phyloP scores from a whole-genome alignment of 2,888 invertebrate genomes.

The Phorcus lineatus region DNA sequence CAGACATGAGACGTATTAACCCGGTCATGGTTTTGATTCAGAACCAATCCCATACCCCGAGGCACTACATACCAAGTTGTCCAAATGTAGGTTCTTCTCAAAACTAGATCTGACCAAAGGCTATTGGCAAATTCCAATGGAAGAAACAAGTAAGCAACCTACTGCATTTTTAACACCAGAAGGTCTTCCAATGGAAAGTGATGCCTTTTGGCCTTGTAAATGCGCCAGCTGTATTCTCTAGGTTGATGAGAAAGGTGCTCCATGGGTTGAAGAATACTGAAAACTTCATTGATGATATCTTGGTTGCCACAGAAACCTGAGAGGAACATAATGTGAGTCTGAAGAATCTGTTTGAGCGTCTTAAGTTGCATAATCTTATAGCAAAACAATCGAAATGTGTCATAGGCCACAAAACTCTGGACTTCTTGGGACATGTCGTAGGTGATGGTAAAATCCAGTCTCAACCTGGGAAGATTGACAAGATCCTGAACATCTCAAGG shows the following conservation, averaged over 20 bases:
- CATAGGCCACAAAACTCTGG: slow-evolving; percentile 3
- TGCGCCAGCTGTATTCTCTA: slow-evolving; percentile 10
- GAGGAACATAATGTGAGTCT: slow-evolving; percentile 15
- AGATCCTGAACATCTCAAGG: background rate
- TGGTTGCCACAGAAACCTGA: slow-evolving; percentile 12
- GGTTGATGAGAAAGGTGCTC: slow-evolving; percentile 28
- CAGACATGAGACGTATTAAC: background rate
- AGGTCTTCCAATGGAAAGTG: background rate
- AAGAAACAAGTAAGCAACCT: background rate
- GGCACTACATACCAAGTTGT: background rate
- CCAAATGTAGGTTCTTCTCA: background rate
- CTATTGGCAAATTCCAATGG: slow-evolving; percentile 8
- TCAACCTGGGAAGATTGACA: background rate
- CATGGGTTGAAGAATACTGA: slow-evolving; percentile 5
- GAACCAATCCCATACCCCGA: slow-evolving; percentile 7
- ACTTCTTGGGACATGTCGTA: slow-evolving; percentile 28
- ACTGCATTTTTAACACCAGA: background rate
- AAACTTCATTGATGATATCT: slow-evolving; percentile 30
- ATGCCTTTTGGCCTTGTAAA: slow-evolving; percentile 24
- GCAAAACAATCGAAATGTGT: slow-evolving; percentile 25
- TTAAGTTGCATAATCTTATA: background rate
- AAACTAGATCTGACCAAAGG: background rate
- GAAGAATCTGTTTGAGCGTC: background rate
- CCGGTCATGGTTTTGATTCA: background rate
- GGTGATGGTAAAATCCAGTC: background rate